phyloP scores from a whole-genome alignment of 2,797 vertebrate genomes.

The Erethizon dorsatum region DNA sequence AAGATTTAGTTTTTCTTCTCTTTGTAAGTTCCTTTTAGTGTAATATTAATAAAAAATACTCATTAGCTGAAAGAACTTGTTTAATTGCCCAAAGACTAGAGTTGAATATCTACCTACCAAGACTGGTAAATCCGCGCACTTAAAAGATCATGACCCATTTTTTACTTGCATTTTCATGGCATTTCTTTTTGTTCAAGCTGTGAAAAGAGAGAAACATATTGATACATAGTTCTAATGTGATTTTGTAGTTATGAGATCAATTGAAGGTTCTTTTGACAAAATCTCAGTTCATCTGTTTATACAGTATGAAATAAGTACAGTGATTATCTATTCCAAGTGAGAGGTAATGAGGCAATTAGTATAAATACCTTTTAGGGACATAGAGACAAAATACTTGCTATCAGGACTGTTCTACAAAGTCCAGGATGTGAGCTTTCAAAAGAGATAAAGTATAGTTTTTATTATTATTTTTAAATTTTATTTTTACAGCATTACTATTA shows the following conservation, averaged over 20 bases:
- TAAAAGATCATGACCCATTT: conserved; percentile 5
- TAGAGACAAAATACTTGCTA: background rate
- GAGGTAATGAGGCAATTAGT: background rate
- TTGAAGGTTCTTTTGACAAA: background rate
- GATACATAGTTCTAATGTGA: background rate
- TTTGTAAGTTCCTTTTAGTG: conserved; percentile 28
- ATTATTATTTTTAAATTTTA: background rate
- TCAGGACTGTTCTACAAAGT: background rate
- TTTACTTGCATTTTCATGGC: background rate
- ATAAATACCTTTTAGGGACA: background rate
- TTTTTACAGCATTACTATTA: background rate
- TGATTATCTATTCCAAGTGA: background rate
- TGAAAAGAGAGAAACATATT: background rate
- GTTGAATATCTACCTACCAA: background rate
- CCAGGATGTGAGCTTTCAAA: background rate
- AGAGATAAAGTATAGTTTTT: background rate
- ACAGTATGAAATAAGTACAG: background rate
- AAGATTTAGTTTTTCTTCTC: background rate
- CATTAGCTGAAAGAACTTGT: background rate
- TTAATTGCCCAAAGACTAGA: background rate
- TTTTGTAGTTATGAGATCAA: background rate
- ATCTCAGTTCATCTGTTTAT: conserved; percentile 27
- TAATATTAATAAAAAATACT: conserved; percentile 2
- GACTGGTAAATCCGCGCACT: background rate
- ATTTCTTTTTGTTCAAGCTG: conserved; percentile 31